Percentiles rank a stretch among this genome's conserved stretches.
These are phyloP conservation scores for Mellivora capensis DNA, from an alignment of 2,113 vertebrate species.

Conservation along the genomic window DNA sequence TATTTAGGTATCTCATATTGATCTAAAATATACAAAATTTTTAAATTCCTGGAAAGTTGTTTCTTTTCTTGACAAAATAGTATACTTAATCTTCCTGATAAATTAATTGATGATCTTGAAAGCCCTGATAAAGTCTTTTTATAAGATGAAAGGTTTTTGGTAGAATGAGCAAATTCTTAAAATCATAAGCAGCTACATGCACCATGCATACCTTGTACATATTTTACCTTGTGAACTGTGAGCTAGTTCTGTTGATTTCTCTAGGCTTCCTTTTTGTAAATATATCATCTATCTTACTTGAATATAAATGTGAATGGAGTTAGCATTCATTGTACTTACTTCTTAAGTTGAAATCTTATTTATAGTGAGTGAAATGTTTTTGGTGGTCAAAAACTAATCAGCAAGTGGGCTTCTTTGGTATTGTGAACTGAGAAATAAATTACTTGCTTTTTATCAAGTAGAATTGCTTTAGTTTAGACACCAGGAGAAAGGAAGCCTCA, in stretches of 20 bases:
- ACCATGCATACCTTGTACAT: neutral
- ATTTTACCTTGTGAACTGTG: neutral
- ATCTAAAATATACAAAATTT: neutral
- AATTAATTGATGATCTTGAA: constrained; percentile 19
- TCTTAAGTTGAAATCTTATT: constrained; percentile 1
- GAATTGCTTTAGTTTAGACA: neutral
- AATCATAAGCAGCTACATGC: neutral
- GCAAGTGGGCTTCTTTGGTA: neutral
- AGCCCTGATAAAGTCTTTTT: neutral
- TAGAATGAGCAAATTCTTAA: neutral
- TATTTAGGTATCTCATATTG: neutral
- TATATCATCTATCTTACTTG: neutral
- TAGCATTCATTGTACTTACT: constrained; percentile 24
- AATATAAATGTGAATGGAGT: constrained; percentile 24
- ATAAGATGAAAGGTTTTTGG: neutral
- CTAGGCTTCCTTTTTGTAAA: neutral
- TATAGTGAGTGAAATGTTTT: neutral
- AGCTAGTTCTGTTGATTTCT: neutral
- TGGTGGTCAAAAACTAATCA: neutral
- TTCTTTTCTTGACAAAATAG: neutral
- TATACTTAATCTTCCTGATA: neutral
- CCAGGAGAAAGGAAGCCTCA: neutral
- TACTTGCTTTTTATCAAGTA: neutral
- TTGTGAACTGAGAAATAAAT: neutral
- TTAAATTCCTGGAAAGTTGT: constrained; percentile 7